These are phyloP conservation scores for Drosophila mayaguana DNA, from an alignment of 2,888 invertebrate genomes.

Conservation along the genomic window DNA sequence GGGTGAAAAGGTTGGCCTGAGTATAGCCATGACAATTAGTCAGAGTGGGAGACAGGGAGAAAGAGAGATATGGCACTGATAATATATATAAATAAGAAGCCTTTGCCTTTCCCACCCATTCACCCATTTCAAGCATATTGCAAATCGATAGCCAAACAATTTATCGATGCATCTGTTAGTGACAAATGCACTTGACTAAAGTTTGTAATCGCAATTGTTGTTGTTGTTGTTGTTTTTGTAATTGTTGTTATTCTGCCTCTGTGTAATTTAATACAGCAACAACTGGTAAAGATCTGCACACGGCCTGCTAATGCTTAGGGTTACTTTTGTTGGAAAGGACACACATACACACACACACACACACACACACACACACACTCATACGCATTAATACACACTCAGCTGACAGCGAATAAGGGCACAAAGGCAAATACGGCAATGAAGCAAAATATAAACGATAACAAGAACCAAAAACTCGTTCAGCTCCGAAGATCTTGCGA, in stretches of 20 bases:
- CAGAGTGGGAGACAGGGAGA: neutral
- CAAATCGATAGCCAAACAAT: constrained; percentile 28
- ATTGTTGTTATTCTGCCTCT: constrained; percentile 17
- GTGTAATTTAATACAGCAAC: constrained; percentile 45
- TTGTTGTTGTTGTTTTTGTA: constrained; percentile 11
- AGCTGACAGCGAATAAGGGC: constrained; percentile 69
- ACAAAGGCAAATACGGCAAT: constrained; percentile 66
- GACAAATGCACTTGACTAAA: constrained; percentile 46
- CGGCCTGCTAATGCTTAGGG: constrained; percentile 50
- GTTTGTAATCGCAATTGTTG: neutral
- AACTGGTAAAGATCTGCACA: constrained; percentile 51
- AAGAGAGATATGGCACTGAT: constrained; percentile 33
- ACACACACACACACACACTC: constrained; percentile 12
- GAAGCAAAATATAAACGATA: constrained; percentile 27
- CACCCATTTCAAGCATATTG: constrained; percentile 3
- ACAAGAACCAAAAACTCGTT: constrained; percentile 63
- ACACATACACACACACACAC: constrained; percentile 1
- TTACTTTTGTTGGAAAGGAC: constrained; percentile 43
- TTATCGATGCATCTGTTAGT: constrained; percentile 36
- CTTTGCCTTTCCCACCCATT: constrained; percentile 1
- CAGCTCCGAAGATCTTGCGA: constrained; percentile 54
- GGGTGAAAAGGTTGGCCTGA: constrained; percentile 1
- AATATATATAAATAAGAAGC: constrained; percentile 4
- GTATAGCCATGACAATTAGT: neutral
- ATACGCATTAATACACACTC: neutral